A percentile compares a stretch with the other conserved stretches of the same genome.
phyloP scores from a whole-genome alignment of 2,888 invertebrate species.

The Trachelus iudaicus region DNA sequence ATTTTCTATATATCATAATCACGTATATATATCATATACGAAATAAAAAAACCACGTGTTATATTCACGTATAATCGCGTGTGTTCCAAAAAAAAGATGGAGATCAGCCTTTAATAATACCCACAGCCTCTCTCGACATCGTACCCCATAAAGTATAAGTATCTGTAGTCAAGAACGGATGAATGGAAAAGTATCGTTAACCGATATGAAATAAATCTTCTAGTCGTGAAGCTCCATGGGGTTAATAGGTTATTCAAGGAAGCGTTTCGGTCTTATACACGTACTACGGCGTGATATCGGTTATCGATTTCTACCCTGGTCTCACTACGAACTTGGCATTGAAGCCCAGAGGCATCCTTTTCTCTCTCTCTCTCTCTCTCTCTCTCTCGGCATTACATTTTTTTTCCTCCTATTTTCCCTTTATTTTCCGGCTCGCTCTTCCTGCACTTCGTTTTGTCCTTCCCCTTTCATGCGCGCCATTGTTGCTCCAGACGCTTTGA shows the following conservation, averaged over 20 bases:
- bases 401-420: constrained; percentile 26
- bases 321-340: background rate
- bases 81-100: background rate
- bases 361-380: background rate
- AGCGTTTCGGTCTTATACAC: background rate
- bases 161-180: background rate
- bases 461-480: constrained; percentile 32
- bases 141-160: background rate
- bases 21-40: background rate
- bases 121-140: background rate
- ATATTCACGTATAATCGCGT: background rate
- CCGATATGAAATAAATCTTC: background rate
- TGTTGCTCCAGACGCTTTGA: constrained; percentile 49
- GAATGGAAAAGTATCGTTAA: background rate
- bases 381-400: background rate
- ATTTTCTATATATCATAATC: background rate
- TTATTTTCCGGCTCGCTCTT: constrained; percentile 28
- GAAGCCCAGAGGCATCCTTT: constrained; percentile 10
- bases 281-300: background rate
- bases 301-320: background rate
- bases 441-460: constrained; percentile 18
- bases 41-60: background rate
- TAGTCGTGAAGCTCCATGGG: background rate
- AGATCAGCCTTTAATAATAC: background rate
- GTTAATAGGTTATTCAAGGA: background rate